phyloP scores from a whole-genome alignment of 2,888 invertebrate species.

The Drosophila paranaensis region DNA sequence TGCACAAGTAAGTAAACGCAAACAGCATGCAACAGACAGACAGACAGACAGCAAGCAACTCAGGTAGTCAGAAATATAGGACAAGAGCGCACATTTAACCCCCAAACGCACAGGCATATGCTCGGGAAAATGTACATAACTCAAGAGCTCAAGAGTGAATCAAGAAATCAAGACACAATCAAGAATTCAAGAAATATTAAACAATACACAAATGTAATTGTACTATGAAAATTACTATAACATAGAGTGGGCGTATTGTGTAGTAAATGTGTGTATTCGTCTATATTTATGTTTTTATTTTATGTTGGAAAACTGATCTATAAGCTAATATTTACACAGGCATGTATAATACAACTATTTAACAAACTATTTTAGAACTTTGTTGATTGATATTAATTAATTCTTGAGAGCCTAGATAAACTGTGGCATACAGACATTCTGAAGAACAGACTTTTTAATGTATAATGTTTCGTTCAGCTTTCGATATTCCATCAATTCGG shows the following conservation, averaged over 20 bases:
- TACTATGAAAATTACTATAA: neutral
- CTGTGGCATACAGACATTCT: neutral
- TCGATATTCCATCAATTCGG: constrained; percentile 80
- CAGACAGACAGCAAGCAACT: neutral
- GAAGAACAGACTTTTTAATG: neutral
- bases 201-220: neutral
- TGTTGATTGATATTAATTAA: neutral
- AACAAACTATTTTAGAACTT: neutral
- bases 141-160: neutral
- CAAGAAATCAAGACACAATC: neutral
- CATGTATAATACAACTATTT: neutral
- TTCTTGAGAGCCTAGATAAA: neutral
- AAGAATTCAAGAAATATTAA: neutral
- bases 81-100: constrained; percentile 32
- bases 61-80: constrained; percentile 49
- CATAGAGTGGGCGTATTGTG: neutral
- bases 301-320: too few species aligned
- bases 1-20: constrained; percentile 81
- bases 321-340: neutral
- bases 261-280: neutral
- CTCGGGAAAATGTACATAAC: neutral
- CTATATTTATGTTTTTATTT: neutral
- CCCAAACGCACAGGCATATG: constrained; percentile 36
- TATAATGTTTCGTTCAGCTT: constrained; percentile 63
- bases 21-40: neutral